These are phyloP conservation scores for Diprion similis DNA, from an alignment of 1,140 invertebrate species.

Conservation along the genomic window DNA sequence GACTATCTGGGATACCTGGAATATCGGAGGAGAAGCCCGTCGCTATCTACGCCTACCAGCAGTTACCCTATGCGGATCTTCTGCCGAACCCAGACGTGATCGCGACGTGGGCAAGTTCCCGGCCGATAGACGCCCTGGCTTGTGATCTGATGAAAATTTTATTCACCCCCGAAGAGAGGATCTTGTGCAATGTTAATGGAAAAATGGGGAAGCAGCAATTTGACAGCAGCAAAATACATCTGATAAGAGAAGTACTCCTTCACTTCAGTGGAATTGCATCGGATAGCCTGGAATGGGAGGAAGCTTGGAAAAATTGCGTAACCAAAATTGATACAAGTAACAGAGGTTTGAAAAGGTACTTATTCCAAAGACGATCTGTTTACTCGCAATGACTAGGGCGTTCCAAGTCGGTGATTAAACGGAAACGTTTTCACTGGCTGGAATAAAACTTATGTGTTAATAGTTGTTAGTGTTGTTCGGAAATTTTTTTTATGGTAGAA, in stretches of 20 bases:
- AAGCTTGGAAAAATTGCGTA: constrained; percentile 63
- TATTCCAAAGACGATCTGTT: constrained; percentile 57
- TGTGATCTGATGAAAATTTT: constrained; percentile 63
- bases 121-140: constrained; percentile 62
- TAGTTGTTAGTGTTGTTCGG: too few relatives aligned
- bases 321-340: constrained; percentile 65
- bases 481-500: too few relatives aligned
- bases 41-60: constrained; percentile 54
- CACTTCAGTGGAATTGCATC: constrained; percentile 57
- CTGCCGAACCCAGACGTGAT: constrained; percentile 58
- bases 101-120: constrained; percentile 58
- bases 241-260: constrained; percentile 59
- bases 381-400: constrained; percentile 58
- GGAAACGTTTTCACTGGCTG: constrained; percentile 57
- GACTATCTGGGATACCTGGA: constrained; percentile 45
- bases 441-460: constrained; percentile 33
- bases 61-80: constrained; percentile 60
- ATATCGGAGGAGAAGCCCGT: constrained; percentile 48
- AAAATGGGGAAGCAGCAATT: constrained; percentile 65
- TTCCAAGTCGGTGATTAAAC: constrained; percentile 55
- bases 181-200: constrained; percentile 62
- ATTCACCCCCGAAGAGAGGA: constrained; percentile 61
- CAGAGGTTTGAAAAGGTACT: constrained; percentile 60
- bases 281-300: constrained; percentile 58
- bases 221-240: constrained; percentile 60